Evolutionary conservation across 2,797 vertebrate species (phyloP), one percentile per base, ranked within the genome.

Genomic region (Coracias cyanogaster): DNA sequence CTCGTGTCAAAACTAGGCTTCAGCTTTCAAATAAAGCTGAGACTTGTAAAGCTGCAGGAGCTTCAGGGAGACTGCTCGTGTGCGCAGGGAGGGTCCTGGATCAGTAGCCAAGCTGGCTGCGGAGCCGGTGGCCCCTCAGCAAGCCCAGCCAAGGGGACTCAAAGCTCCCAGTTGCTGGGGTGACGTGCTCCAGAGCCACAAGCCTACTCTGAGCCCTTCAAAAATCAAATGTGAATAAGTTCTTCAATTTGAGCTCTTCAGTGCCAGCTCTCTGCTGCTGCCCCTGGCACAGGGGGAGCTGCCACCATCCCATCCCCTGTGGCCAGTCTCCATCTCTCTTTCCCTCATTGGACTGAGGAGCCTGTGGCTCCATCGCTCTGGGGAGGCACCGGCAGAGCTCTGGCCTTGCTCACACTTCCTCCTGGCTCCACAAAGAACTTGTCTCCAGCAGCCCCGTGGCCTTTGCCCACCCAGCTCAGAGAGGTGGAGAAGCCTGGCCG

Each of bases 401-500:
- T 54, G 37, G 37, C 54, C 55, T 66, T 5, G 26, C 29, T 65
- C 22, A 16, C 1, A 1, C 26, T 46, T 67, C 55, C 76, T 74
- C 66, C 65, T 18, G 43, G 21, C 11, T 57, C 64, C 62, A 19
- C n/a, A 10, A 45, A 28, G 45, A 54, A 18, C 57, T 10, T 60
- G 31, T 15, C 4, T 43, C 49, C 25, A 18, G 73, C 62, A 43
- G 17, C 2, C 9, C 65, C 1, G 1, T 22, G 48, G 22, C 48
- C 28, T 33, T 31, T 17, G 29, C 24, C 19, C 31, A 9, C 16
- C 28, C 12, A 17, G 52, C n/a, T 16, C 54, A 15, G 43, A 17
- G 2, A 26, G 28, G 12, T 1, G n/a, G 37, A 51, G 46, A 33
- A 28, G n/a, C 19, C 14, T 11, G n/a, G 45, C n/a, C 0, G 0